phyloP scores from a whole-genome alignment of 2,888 invertebrate species.

The Argynnis bischoffii region DNA sequence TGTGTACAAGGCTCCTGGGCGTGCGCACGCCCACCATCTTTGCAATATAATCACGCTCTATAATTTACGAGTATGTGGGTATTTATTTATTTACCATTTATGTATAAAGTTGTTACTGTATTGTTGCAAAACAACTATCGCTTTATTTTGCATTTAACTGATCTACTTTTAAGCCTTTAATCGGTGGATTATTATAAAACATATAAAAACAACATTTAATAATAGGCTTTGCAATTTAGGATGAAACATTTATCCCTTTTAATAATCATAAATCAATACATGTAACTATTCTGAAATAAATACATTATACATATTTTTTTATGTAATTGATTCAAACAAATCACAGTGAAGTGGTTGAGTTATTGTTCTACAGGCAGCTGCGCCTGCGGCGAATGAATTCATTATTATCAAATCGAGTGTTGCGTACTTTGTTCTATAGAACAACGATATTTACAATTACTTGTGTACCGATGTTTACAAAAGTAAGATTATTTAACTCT shows the following conservation, averaged over 20 bases:
- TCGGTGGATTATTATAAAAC: too few relatives aligned
- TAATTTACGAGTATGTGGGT: constrained; percentile 16
- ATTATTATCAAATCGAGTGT: constrained; percentile 13
- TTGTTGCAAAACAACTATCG: constrained; percentile 8
- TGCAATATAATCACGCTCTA: constrained; percentile 7
- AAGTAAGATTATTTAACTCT: background rate
- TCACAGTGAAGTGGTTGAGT: constrained; percentile 18
- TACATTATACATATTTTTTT: constrained; percentile 5
- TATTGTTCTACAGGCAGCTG: constrained; percentile 34
- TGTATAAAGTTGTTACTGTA: constrained; percentile 5
- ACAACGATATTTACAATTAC: constrained; percentile 1
- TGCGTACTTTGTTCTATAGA: constrained; percentile 5
- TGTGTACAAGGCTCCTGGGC: constrained; percentile 48
- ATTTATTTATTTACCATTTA: constrained; percentile 16
- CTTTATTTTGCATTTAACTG: background rate
- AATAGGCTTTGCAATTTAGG: too few relatives aligned
- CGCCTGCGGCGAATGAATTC: constrained; percentile 17
- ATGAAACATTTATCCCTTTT: too few relatives aligned
- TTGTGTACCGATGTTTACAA: background rate
- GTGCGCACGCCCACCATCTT: constrained; percentile 28
- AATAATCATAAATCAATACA: too few relatives aligned
- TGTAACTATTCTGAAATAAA: constrained; percentile 3
- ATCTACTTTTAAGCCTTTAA: background rate
- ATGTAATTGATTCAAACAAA: constrained; percentile 5
- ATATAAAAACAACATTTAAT: too few relatives aligned